These are phyloP conservation scores for Cremastobaeus sp. DNA, from an alignment of 2,888 invertebrate species.

Conservation along the genomic window DNA sequence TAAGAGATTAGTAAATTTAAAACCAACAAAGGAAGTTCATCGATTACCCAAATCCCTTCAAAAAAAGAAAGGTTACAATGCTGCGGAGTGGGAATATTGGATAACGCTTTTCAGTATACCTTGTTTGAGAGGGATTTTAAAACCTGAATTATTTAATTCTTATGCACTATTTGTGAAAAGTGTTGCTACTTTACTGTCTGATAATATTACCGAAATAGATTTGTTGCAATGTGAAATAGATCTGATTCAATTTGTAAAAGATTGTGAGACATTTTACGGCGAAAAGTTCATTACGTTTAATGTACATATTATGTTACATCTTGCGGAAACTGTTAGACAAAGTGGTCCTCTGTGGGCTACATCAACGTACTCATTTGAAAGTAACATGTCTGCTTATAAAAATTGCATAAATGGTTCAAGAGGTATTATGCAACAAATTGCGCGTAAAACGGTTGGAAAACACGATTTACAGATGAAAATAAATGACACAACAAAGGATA, in stretches of 20 bases:
- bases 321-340: conserved; percentile 3
- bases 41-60: conserved; percentile 13
- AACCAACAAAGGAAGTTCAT: conserved; percentile 16
- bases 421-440: conserved; percentile 44
- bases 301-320: conserved; percentile 21
- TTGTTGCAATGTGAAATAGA: conserved; percentile 25
- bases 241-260: conserved; percentile 26
- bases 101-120: conserved; percentile 47
- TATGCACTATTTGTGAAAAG: conserved; percentile 26
- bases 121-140: conserved; percentile 29
- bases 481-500: not conserved
- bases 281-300: conserved; percentile 40
- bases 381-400: conserved; percentile 44
- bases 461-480: conserved; percentile 14
- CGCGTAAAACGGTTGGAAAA: conserved; percentile 13
- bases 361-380: conserved; percentile 30
- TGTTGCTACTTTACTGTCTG: conserved; percentile 17
- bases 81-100: conserved; percentile 36
- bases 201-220: conserved; percentile 8
- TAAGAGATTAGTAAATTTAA: conserved; percentile 12
- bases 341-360: conserved; percentile 40
- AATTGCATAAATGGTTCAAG: conserved; percentile 26
- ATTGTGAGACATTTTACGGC: conserved; percentile 38
- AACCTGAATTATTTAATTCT: conserved; percentile 20
- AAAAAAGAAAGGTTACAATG: conserved; percentile 33